Evolutionary conservation across 2,797 vertebrate genomes (phyloP), one percentile per base, ranked within the genome.

Genomic region (Corythornis leucogaster): DNA sequence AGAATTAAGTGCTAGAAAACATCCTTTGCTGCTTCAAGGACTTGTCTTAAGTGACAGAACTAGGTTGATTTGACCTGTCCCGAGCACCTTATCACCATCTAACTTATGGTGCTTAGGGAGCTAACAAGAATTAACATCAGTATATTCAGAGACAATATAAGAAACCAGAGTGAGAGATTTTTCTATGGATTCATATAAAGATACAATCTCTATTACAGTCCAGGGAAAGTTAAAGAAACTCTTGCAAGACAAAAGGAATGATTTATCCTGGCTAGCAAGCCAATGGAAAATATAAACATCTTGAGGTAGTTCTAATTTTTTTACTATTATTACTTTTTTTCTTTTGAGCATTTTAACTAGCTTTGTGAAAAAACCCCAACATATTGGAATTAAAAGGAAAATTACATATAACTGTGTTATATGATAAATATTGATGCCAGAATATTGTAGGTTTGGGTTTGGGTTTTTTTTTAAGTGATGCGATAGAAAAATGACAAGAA

Each of bases 231-330:
- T 75, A 90, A 85, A 89, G 84, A 87, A 93, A 66, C 48, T 66
- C 92, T 69, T 91, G 18, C 84, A 90, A 25, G 8, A 78, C 75
- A 89, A 82, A 80, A 78, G 68, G 75, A 89, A 90, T 87, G 79
- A 87, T 92, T 91, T 92, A 86, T 87, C 66, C 80, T 90, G 88
- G 68, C 66, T 69, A 85, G 76, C 7, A 93, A 83, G n/a, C 64
- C 58, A 89, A 53, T 51, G 90, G 84, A 93, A 95, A 94, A 90
- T 77, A 62, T 62, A 93, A 85, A 28, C 55, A 90, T 31, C 50
- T 80, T 66, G 22, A 30, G 33, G 51, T 58, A 70, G 54, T 74
- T 92, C 63, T 85, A 30, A 66, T 50, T 16, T 17, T 42, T 14
- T 51, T 26, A 28, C 26, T 50, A 15, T 50, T 50, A 50, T 77